These are phyloP conservation scores for Corydoras sp. DNA, from an alignment of 2,113 vertebrate genomes.

Conservation along the genomic window DNA sequence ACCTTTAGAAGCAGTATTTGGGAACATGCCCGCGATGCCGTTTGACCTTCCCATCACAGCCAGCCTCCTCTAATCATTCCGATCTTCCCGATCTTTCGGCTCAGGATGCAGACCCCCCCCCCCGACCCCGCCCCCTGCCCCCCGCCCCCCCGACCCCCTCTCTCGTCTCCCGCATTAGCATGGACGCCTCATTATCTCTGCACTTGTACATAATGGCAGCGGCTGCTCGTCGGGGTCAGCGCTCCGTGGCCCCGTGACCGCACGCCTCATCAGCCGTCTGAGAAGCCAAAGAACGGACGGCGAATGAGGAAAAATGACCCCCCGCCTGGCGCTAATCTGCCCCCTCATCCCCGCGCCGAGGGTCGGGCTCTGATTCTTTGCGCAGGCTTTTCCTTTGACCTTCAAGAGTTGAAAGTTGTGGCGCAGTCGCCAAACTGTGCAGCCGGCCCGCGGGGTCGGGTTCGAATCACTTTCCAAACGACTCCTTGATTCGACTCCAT, in stretches of 20 bases:
- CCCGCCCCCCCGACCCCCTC: constrained; percentile 36
- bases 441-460: no score
- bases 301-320: constrained; percentile 48
- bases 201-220: constrained; percentile 76
- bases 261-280: constrained; percentile 72
- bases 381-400: no score
- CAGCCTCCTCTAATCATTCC: neutral
- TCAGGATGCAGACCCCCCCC: constrained; percentile 57
- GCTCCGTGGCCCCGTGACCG: constrained; percentile 45
- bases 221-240: constrained; percentile 70
- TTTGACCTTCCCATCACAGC: neutral
- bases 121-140: constrained; percentile 37
- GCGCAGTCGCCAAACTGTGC: no score
- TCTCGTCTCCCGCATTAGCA: constrained; percentile 63
- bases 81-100: constrained; percentile 6
- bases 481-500: no score
- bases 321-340: constrained; percentile 69
- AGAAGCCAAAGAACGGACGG: constrained; percentile 61
- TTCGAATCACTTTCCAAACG: no score
- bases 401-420: no score
- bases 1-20: no score
- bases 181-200: constrained; percentile 75
- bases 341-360: no score
- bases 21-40: neutral
- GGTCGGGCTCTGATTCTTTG: no score